phyloP scores from a whole-genome alignment of 2,113 vertebrate genomes.

The Poicephalus meyeri region DNA sequence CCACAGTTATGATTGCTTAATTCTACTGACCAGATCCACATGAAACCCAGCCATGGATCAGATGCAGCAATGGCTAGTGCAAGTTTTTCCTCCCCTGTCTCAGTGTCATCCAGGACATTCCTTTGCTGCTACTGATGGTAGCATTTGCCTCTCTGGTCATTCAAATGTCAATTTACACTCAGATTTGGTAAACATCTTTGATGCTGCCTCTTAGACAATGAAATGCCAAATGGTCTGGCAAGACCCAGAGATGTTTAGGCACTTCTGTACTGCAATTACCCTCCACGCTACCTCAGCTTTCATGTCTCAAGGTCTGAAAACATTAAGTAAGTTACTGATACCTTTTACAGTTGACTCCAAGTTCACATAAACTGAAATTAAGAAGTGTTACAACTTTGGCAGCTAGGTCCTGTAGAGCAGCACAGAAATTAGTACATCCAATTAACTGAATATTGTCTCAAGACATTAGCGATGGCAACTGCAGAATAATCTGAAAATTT shows the following conservation, averaged over 20 bases:
- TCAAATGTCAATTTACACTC: background rate
- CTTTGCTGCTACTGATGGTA: background rate
- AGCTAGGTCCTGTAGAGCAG: background rate
- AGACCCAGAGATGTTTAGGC: background rate
- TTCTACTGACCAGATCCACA: background rate
- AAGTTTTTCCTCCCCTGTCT: background rate
- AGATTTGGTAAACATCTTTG: background rate
- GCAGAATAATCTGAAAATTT: background rate
- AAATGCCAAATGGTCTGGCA: background rate
- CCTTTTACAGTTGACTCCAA: constrained; percentile 10
- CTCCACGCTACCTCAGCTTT: background rate
- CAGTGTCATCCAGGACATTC: background rate
- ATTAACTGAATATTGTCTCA: background rate
- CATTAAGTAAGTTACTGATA: background rate
- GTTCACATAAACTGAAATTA: background rate
- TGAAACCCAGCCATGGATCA: background rate
- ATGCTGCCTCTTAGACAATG: background rate
- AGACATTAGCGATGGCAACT: background rate
- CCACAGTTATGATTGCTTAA: constrained; percentile 16
- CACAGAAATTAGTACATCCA: background rate
- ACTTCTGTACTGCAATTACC: background rate
- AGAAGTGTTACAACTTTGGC: constrained; percentile 9
- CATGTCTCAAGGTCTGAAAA: background rate
- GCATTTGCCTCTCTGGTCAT: background rate
- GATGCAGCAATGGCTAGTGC: background rate